Evolutionary conservation across 2,113 vertebrate genomes (phyloP).

Genomic region (Turdus rufiventris): DNA sequence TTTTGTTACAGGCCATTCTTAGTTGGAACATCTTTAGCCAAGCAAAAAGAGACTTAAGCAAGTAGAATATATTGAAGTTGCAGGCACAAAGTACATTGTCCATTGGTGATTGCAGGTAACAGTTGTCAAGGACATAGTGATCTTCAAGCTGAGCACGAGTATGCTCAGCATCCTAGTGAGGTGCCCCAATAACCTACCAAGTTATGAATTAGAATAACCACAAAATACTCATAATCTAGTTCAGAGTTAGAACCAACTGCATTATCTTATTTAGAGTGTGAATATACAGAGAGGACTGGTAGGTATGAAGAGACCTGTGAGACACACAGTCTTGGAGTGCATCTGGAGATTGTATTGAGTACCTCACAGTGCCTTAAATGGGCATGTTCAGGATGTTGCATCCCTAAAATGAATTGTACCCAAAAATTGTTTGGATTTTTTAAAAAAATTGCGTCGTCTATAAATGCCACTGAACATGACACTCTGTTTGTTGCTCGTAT

Average conservation of each 20-base stretch:
- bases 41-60: background rate
- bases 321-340: too few relatives aligned
- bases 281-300: too few relatives aligned
- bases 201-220: background rate
- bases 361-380: background rate
- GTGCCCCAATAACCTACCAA: background rate
- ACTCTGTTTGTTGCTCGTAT: background rate
- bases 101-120: background rate
- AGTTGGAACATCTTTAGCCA: background rate
- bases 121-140: background rate
- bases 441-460: background rate
- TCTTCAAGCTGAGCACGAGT: accelerated
- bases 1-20: background rate
- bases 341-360: background rate
- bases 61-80: background rate
- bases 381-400: background rate
- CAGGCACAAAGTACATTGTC: background rate
- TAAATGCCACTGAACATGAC: background rate
- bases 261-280: background rate
- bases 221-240: background rate
- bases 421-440: background rate
- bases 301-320: background rate
- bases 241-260: background rate
- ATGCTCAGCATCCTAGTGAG: background rate
- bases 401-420: too few relatives aligned